phyloP scores from a whole-genome alignment of 2,797 vertebrate genomes.

The Gallinago nigripennis region DNA sequence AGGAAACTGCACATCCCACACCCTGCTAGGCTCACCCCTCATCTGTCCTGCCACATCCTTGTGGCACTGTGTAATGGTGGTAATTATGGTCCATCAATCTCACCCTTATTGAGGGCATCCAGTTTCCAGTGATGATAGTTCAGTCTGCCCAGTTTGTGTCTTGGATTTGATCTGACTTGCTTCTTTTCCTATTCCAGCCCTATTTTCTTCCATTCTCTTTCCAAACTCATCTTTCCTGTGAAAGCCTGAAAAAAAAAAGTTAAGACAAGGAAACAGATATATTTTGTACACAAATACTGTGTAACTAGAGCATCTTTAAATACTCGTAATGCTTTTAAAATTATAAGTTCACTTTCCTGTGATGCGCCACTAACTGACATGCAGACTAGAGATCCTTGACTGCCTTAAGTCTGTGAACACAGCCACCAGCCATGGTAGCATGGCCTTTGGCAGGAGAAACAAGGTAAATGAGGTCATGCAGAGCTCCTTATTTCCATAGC shows the following conservation, averaged over 20 bases:
- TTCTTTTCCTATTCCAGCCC: not conserved
- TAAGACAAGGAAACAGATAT: not conserved
- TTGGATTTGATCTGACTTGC: not conserved
- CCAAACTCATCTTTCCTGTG: not conserved
- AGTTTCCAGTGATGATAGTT: not conserved
- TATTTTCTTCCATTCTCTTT: not conserved
- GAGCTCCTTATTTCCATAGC: not conserved
- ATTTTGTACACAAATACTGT: not conserved
- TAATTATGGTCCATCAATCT: not conserved
- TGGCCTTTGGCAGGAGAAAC: not conserved
- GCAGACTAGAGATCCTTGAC: not conserved
- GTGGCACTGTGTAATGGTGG: fast-evolving
- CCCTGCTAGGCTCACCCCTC: not conserved
- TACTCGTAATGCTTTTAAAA: not conserved
- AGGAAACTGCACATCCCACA: not conserved
- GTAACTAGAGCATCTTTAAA: not conserved
- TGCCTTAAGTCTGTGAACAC: not conserved
- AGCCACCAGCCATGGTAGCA: not conserved
- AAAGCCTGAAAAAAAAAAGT: not conserved
- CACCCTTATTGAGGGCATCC: not conserved
- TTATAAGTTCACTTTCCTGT: not conserved
- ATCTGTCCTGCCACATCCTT: not conserved
- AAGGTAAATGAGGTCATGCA: constrained; percentile 7
- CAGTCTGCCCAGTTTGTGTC: not conserved
- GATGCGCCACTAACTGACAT: not conserved